These are phyloP conservation scores for Marasmarcha lunaedactyla DNA, from an alignment of 2,888 invertebrate genomes.

Conservation along the genomic window DNA sequence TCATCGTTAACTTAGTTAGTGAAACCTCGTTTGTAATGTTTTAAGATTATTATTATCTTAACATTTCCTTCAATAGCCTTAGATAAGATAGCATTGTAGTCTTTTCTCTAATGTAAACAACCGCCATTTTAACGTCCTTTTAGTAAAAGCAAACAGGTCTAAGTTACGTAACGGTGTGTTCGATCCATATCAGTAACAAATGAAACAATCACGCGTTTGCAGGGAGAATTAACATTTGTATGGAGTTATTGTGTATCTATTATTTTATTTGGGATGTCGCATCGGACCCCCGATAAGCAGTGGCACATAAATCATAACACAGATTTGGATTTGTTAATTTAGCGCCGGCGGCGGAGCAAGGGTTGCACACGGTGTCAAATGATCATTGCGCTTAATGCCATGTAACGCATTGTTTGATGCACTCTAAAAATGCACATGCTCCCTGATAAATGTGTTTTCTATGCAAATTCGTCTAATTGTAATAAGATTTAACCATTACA, in stretches of 20 bases:
- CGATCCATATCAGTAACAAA: constrained; percentile 1
- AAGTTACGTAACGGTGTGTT: too few relatives aligned
- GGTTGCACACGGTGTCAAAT: constrained; percentile 25
- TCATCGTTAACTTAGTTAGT: background rate
- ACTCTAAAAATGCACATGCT: constrained; percentile 44
- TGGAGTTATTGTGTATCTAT: constrained; percentile 25
- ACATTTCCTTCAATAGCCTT: background rate
- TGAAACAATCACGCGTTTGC: constrained; percentile 19
- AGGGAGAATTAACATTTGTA: constrained; percentile 40
- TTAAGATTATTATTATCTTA: background rate
- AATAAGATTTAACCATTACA: constrained; percentile 45
- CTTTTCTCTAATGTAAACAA: background rate
- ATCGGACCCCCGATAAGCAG: constrained; percentile 34
- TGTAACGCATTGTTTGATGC: constrained; percentile 24
- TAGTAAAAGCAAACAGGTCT: background rate
- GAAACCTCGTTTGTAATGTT: background rate
- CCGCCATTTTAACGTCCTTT: background rate
- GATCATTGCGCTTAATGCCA: constrained; percentile 20
- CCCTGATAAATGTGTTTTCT: constrained; percentile 46
- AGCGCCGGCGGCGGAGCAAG: constrained; percentile 20
- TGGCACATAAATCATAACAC: constrained; percentile 53
- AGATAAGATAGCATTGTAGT: background rate
- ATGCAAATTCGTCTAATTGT: constrained; percentile 64
- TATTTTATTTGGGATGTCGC: constrained; percentile 40
- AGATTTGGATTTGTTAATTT: constrained; percentile 59